phyloP scores from a whole-genome alignment of 2,113 vertebrate genomes.

The Leucopsar rothschildi region DNA sequence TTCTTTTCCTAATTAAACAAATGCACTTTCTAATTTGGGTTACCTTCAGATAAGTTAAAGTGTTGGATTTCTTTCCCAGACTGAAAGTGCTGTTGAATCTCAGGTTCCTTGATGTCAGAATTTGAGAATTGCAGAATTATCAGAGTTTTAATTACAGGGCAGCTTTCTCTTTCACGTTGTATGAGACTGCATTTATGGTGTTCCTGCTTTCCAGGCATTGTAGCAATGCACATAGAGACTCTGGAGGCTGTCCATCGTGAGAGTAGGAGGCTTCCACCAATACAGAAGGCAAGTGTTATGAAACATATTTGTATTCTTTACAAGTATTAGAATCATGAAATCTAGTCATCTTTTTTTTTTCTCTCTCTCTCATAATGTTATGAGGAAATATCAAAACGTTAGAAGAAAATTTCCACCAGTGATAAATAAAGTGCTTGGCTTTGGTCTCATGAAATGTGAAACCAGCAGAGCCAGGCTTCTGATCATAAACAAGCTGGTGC shows the following conservation, averaged over 20 bases:
- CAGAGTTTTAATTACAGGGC: not conserved
- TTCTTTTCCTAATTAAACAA: not conserved
- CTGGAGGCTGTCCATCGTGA: slow-evolving; percentile 94
- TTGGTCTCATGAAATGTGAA: slow-evolving; percentile 50
- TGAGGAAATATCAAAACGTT: slow-evolving; percentile 16
- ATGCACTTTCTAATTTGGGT: not conserved
- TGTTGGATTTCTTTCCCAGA: not conserved
- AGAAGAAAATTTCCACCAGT: slow-evolving; percentile 22
- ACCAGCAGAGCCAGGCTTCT: not conserved
- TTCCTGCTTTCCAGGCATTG: slow-evolving; percentile 83
- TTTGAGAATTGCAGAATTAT: not conserved
- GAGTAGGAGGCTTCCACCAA: slow-evolving; percentile 93
- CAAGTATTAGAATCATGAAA: not conserved
- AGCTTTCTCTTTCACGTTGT: not conserved
- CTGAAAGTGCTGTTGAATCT: not conserved
- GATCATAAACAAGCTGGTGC: slow-evolving; percentile 28
- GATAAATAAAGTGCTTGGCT: slow-evolving; percentile 51
- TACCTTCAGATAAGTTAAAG: not conserved
- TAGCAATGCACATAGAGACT: slow-evolving; percentile 97
- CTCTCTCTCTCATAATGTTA: not conserved
- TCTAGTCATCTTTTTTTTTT: not conserved
- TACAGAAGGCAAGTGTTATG: slow-evolving; percentile 88
- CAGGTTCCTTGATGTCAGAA: not conserved
- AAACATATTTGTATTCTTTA: slow-evolving; percentile 25
- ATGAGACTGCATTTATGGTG: slow-evolving; percentile 5